Percentiles rank a stretch among this genome's conserved stretches.
phyloP scores from a whole-genome alignment of 2,113 vertebrate species.

The Sisor rabdophorus region DNA sequence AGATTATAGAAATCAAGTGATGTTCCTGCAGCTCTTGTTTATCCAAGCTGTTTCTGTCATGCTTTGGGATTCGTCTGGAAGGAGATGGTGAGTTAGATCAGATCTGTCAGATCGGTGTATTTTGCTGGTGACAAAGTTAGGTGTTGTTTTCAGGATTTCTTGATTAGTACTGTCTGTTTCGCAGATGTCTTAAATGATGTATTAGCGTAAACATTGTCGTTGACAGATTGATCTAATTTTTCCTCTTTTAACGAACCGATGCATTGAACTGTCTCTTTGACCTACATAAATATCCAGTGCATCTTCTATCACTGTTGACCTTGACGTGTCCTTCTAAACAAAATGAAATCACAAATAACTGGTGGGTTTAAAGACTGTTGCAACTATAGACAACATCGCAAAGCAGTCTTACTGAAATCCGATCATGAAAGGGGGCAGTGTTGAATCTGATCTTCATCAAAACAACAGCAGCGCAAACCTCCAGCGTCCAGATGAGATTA shows the following conservation, averaged over 20 bases:
- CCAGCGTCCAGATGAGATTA: not conserved
- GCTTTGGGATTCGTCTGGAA: conserved; percentile 1
- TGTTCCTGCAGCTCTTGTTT: not conserved
- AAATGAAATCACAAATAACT: not conserved
- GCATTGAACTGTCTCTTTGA: not conserved
- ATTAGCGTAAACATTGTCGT: not conserved
- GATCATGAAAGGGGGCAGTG: not conserved
- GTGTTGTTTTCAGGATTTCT: no score
- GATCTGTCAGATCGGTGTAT: not conserved
- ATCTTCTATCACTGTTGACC: not conserved
- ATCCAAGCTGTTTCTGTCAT: conserved; percentile 10
- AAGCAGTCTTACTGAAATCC: not conserved
- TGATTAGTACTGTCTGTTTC: no score
- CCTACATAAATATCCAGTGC: not conserved
- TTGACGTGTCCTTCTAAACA: not conserved
- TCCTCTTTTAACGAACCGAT: no score
- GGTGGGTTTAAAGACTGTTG: not conserved
- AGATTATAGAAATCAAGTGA: not conserved
- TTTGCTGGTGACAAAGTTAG: not conserved
- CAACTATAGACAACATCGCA: not conserved
- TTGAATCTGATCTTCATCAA: not conserved
- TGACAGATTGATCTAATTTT: not conserved
- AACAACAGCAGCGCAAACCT: conserved; percentile 18
- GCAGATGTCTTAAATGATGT: not conserved
- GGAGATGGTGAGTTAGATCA: not conserved